phyloP scores from a whole-genome alignment of 2,113 vertebrate species.

The Heterotis niloticus region DNA sequence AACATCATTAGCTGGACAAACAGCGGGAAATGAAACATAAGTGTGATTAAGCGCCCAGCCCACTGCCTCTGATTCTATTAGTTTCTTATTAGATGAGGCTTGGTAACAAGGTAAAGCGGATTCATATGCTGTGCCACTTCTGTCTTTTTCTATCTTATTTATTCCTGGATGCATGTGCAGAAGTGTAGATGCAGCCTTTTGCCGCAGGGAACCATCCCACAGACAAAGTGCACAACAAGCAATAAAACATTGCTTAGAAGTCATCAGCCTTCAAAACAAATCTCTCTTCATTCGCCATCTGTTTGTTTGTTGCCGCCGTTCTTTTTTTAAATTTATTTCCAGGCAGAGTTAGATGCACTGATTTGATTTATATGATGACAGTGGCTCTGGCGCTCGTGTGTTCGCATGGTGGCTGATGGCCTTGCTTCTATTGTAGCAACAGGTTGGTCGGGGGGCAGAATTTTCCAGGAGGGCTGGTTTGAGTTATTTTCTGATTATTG shows the following conservation, averaged over 20 bases:
- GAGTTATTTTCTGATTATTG: too few relatives aligned
- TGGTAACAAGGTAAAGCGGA: background rate
- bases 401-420: too few relatives aligned
- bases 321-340: background rate
- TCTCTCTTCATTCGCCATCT: background rate
- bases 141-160: too few relatives aligned
- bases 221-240: background rate
- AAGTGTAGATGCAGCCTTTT: background rate
- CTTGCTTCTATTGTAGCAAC: too few relatives aligned
- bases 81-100: conserved; percentile 6
- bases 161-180: too few relatives aligned
- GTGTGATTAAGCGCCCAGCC: background rate
- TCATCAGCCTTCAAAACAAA: background rate
- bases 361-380: background rate
- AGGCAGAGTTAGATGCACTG: background rate
- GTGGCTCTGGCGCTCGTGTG: background rate
- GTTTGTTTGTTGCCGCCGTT: background rate
- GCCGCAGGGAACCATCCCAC: background rate
- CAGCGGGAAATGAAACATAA: background rate
- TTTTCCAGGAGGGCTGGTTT: too few relatives aligned
- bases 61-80: background rate
- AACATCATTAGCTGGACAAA: background rate
- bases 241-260: background rate
- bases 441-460: too few relatives aligned
- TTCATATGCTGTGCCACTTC: too few relatives aligned